Evolutionary conservation across 2,888 invertebrate genomes (phyloP), one percentile per base, ranked within the genome.

Genomic region (Cybosia mesomella): DNA sequence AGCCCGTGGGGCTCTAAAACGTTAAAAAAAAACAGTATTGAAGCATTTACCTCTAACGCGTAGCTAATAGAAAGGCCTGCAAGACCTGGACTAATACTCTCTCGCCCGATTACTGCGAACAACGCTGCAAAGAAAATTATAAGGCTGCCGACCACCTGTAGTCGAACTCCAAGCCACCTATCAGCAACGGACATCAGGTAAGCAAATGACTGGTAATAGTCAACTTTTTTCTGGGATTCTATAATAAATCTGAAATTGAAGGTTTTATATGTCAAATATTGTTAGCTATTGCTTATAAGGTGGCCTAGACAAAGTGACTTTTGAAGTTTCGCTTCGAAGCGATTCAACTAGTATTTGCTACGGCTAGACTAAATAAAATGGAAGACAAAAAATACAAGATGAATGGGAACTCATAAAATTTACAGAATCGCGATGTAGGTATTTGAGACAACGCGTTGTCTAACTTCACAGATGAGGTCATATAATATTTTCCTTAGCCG

Each of bases 71-170:
- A 98, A 69, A 99, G 95, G 36, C 99, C 99, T 18, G 98, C 98
- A 61, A 97, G 91, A 54, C 99, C 99, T 2, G 98, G 95, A 87
- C 96, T 96, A 82, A 96, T 93, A 3, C 95, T 95, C 66, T 97
- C 96, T 71, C 97, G 96, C 66, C 96, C 96, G 65, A 99, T 91
- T 0, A 99, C 99, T 59, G 98, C 98, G 91, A 99, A 99, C 69
- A 99, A 89, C 0, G 99, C 97, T 4, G 99, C 97, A 89, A 99
- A 99, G 87, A 99, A 97, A 77, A 99, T 99, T 76, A 99, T 98
- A 73, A 98, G 95, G 93, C 99, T 99, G 76, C 99, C 99, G 70
- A 99, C 97, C 97, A 98, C 98, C 94, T 99, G 99, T 72, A 99
- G 95, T 39, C 99, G 96, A 53, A 99, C 96, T 1, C 99, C 98